Conservation (phyloP, 2,797 vertebrate species). For the Urocyon cinereoargenteus region DNA sequence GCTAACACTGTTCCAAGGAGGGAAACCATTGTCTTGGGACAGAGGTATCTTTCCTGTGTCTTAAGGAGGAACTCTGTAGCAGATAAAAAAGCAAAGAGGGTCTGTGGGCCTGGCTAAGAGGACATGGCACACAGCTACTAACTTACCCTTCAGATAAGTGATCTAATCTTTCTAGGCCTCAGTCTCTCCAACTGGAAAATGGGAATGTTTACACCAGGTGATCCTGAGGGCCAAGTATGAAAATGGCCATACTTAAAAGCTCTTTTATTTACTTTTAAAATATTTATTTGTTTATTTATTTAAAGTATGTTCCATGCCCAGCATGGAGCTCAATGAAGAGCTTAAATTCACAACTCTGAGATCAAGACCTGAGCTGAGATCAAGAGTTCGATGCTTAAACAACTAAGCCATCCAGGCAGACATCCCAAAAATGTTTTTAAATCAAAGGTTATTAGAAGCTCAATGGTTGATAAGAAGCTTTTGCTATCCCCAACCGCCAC, state of each 20-base stretch:
- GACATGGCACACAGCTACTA: neutral
- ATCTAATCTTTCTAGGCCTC: neutral
- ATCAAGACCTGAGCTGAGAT: no score
- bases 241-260: neutral
- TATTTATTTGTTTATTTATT: no score
- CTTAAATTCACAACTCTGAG: no score
- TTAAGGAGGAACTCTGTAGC: neutral
- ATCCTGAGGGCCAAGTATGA: neutral
- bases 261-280: neutral
- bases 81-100: constrained; percentile 12
- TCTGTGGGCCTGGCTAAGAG: neutral
- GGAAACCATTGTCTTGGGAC: neutral
- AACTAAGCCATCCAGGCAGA: no score
- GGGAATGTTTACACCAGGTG: neutral
- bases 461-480: neutral
- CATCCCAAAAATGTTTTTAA: neutral
- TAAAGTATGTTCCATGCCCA: no score
- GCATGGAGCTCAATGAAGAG: no score
- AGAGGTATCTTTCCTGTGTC: neutral
- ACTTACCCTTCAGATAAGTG: neutral
- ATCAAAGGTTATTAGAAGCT: neutral
- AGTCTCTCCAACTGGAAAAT: neutral
- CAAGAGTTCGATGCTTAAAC: no score
- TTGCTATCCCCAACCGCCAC: neutral
- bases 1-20: neutral